Evolutionary conservation across 2,113 vertebrate species (phyloP).

Genomic region (Gila orcuttii): DNA sequence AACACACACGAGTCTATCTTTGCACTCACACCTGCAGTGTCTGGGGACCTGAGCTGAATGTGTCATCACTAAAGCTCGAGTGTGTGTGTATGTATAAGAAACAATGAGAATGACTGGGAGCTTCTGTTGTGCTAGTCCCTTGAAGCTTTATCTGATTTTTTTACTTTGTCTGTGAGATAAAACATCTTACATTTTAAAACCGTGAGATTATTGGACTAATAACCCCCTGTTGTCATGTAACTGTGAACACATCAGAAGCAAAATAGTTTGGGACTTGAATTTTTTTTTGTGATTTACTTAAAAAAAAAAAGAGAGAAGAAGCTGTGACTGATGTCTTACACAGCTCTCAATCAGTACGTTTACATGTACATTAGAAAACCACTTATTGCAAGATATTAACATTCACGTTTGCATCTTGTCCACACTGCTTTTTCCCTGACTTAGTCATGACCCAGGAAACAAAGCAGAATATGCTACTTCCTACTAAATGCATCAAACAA

Average conservation of each 20-base stretch:
- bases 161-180: background rate
- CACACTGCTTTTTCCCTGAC: background rate
- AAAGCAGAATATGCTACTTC: background rate
- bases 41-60: conserved; percentile 38
- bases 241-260: background rate
- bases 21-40: conserved; percentile 49
- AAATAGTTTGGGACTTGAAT: too few species aligned
- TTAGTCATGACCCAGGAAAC: background rate
- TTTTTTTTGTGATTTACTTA: too few species aligned
- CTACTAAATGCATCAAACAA: background rate
- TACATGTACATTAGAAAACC: background rate
- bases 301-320: too few species aligned
- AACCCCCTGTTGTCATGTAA: background rate
- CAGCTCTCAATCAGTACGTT: background rate
- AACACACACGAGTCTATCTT: conserved; percentile 6
- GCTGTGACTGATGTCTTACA: background rate
- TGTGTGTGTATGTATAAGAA: conserved; percentile 14
- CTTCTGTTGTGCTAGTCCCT: background rate
- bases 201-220: background rate
- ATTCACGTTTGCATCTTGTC: background rate
- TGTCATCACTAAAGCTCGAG: conserved; percentile 41
- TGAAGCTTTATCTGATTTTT: background rate
- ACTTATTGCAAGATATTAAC: background rate
- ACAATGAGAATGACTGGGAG: background rate
- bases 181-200: background rate